Percentiles rank a stretch among this genome's conserved stretches.
Conservation (phyloP, 2,888 invertebrate genomes). For the Ectemnius lituratus region DNA sequence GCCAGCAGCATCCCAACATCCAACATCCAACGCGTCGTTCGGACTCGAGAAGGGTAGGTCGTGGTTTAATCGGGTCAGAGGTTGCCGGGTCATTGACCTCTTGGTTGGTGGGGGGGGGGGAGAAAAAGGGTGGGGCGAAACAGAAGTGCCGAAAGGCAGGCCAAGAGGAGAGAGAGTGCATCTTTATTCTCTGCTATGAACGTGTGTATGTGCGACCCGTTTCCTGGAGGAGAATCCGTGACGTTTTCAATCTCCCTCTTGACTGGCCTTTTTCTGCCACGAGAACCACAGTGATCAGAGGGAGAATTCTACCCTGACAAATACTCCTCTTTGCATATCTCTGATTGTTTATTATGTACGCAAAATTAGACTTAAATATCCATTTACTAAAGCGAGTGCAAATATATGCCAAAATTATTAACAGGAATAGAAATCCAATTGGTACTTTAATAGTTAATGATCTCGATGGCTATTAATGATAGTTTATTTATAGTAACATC, state of each 20-base stretch:
- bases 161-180: background rate
- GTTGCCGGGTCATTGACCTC: constrained; percentile 56
- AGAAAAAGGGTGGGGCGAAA: background rate
- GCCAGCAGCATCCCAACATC: background rate
- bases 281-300: background rate
- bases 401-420: no score
- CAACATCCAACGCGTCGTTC: background rate
- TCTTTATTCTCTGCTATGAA: background rate
- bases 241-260: background rate
- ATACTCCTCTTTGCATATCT: no score
- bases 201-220: background rate
- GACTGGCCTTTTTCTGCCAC: background rate
- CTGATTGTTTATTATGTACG: no score
- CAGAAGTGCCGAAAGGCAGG: background rate
- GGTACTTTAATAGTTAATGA: background rate
- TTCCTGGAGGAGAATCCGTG: background rate
- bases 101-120: no score
- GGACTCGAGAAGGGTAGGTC: constrained; percentile 14
- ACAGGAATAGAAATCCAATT: no score
- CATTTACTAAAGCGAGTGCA: no score
- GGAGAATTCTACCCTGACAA: no score
- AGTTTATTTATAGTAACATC: no score
- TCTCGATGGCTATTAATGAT: no score
- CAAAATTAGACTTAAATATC: no score
- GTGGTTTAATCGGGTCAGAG: constrained; percentile 66